Conservation (phyloP, 30 jellyfish, hydroid and myxozoan genomes). For the Haliclystus octoradiatus region DNA sequence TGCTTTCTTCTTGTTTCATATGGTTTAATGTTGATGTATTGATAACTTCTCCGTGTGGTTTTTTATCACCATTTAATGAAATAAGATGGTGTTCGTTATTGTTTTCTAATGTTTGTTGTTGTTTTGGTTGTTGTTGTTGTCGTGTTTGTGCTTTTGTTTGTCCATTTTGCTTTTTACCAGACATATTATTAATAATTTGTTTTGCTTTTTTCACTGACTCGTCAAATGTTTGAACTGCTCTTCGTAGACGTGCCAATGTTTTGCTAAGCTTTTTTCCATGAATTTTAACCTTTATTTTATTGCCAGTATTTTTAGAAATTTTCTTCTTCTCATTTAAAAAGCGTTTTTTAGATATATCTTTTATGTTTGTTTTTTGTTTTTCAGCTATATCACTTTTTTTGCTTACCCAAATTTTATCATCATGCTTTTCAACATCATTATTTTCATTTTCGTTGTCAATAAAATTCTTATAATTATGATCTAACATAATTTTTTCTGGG, state of each 20-base stretch:
- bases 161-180: background rate
- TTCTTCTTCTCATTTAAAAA: background rate
- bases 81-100: background rate
- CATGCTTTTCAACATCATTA: background rate
- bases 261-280: background rate
- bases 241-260: background rate
- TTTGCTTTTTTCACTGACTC: background rate
- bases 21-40: background rate
- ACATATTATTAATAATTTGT: background rate
- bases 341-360: background rate
- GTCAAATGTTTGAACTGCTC: background rate
- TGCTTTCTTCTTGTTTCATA: conserved; percentile 37
- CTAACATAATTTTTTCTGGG: conserved; percentile 76
- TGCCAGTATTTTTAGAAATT: background rate
- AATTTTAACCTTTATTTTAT: background rate
- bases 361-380: conserved; percentile 3
- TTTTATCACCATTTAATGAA: background rate
- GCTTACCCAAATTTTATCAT: background rate
- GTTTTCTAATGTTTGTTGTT: background rate
- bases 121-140: background rate
- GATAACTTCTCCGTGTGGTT: background rate
- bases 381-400: background rate
- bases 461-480: conserved; percentile 72
- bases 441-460: conserved; percentile 58
- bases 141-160: background rate